Evolutionary conservation across 2,113 vertebrate species (phyloP), one percentile per base, ranked within the genome.

Genomic region (Gymnorhina tibicen): DNA sequence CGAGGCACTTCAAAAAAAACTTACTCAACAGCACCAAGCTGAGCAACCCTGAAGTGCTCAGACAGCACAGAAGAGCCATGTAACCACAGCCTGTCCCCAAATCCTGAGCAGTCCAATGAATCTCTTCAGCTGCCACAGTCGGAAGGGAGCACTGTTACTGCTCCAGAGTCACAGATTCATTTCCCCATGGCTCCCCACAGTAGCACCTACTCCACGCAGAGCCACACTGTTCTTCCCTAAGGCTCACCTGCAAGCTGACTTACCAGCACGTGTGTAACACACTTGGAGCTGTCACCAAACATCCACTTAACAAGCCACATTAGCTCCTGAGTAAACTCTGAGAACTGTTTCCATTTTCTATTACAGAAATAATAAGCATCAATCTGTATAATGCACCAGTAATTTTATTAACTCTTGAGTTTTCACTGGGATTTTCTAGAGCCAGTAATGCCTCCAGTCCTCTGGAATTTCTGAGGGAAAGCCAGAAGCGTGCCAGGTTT

Each of bases 41-140:
- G 59, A 80, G 55, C 55, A 39, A 7, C 30, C 1, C 4, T 2
- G 46, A 5, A 3, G 75, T 5, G 21, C 52, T 32, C n/a, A 16
- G 21, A 4, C 19, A 39, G 30, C 0, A 0, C 3, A 1, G 13
- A 26, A 62, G 14, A 74, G 46, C 24, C 8, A 0, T 0, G 2
- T 35, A 27, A 13, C n/a, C 30, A 11, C 0, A 5, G 33, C 28
- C 32, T 42, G n/a, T 47, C 32, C 85, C 44, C 50, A 7, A 3
- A 10, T 11, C 16, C 30, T 5, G 8, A 15, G 44, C 68, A 26
- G 50, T 5, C 23, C 32, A 32, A 10, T 1, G 47, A 7, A 63
- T 7, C 49, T 68, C 42, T 28, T 13, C 28, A 70, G 68, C 44
- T 41, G 16, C 16, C 1, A 0, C 66, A 27, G 75, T 72, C 93